Conservation (phyloP, 2,888 invertebrate species). For the Shargacucullia verbasci region DNA sequence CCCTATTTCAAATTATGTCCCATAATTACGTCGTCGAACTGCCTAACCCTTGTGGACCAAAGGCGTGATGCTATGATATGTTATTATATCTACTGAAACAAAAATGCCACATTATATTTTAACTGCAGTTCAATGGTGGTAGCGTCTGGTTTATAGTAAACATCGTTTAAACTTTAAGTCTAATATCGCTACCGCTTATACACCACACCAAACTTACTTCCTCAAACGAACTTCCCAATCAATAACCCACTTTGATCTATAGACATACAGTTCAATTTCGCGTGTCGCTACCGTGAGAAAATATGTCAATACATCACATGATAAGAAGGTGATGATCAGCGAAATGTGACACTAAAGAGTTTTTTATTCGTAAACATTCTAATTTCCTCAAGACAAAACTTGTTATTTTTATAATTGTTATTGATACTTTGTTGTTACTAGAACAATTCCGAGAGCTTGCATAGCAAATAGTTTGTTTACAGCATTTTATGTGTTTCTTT, state of each 20-base stretch:
- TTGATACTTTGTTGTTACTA: conserved; percentile 52
- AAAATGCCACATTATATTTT: no score
- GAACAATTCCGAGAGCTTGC: conserved; percentile 36
- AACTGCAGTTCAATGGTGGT: no score
- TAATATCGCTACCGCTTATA: conserved; percentile 31
- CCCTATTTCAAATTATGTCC: no score
- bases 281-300: conserved; percentile 69
- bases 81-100: no score
- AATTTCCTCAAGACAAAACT: conserved; percentile 41
- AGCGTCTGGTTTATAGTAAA: no score
- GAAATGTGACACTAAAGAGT: conserved; percentile 61
- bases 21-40: no score
- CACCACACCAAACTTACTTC: conserved; percentile 37
- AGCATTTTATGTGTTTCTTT: neutral
- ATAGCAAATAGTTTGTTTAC: conserved; percentile 15
- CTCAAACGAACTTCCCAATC: conserved; percentile 32
- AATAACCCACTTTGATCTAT: conserved; percentile 34
- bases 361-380: conserved; percentile 58
- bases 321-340: conserved; percentile 63
- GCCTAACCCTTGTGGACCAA: no score
- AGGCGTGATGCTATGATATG: no score
- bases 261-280: conserved; percentile 50
- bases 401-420: conserved; percentile 44
- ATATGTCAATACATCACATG: conserved; percentile 65
- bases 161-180: no score